Evolutionary conservation across 2,797 vertebrate species (phyloP).

Genomic region (Vultur gryphus): DNA sequence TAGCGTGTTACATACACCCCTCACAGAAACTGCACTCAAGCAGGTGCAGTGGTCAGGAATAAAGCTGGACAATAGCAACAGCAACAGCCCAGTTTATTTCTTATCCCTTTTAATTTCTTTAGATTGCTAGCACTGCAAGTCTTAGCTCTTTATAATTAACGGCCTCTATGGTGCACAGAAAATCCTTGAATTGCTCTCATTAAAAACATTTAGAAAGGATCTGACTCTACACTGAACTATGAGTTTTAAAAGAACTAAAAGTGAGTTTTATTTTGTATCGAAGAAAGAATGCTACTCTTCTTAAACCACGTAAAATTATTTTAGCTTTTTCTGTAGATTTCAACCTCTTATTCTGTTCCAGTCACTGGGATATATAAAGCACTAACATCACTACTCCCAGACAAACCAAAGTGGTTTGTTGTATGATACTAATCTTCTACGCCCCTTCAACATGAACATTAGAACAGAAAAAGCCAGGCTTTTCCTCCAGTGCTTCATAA

Average conservation of each 20-base stretch:
- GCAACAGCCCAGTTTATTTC: neutral
- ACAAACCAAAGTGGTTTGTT: neutral
- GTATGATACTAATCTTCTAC: neutral
- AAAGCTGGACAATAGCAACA: neutral
- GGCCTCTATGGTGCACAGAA: neutral
- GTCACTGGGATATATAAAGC: neutral
- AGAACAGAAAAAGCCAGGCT: neutral
- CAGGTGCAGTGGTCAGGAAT: neutral
- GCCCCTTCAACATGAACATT: neutral
- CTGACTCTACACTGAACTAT: neutral
- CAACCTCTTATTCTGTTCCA: neutral
- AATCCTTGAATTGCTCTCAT: neutral
- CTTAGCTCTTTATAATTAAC: neutral
- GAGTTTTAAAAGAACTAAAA: neutral
- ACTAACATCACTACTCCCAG: neutral
- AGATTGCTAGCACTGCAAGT: neutral
- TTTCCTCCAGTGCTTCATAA: neutral
- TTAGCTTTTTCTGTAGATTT: neutral
- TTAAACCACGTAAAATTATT: neutral
- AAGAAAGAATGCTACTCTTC: neutral
- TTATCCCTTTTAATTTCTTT: neutral
- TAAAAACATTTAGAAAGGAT: neutral
- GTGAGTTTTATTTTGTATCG: neutral
- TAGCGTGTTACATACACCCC: neutral
- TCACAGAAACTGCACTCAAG: neutral